A percentile compares a stretch with the other conserved stretches of the same genome.
Conservation (phyloP, 1,140 invertebrate genomes). For the Wasmannia auropunctata region DNA sequence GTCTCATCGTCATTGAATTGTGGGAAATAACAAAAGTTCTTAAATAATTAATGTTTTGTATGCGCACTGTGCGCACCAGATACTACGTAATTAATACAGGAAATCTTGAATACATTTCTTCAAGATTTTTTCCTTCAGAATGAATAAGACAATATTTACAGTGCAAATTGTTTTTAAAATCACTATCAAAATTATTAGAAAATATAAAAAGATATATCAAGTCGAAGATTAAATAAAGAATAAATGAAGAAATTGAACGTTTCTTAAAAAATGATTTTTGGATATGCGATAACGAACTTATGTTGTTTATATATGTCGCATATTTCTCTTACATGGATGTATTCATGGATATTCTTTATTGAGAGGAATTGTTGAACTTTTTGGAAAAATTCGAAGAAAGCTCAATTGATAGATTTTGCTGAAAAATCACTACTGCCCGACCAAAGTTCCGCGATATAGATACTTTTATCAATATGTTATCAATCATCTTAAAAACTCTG, state of each 20-base stretch:
- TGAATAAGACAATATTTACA: neutral
- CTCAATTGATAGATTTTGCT: conserved; percentile 15
- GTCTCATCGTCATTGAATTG: conserved; percentile 49
- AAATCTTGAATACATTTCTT: neutral
- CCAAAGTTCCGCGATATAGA: neutral
- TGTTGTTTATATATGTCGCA: neutral
- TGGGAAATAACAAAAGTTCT: neutral
- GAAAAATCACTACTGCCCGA: neutral
- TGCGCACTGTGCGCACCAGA: neutral
- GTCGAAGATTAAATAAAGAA: neutral
- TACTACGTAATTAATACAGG: neutral
- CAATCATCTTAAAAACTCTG: neutral
- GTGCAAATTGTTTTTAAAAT: neutral
- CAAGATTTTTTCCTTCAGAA: neutral
- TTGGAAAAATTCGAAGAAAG: neutral
- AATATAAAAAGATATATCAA: neutral
- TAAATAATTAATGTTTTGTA: conserved; percentile 6
- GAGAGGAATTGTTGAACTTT: neutral
- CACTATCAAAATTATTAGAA: neutral
- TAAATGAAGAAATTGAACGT: too few relatives aligned
- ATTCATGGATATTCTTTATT: neutral
- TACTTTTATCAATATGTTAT: neutral
- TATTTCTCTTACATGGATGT: neutral
- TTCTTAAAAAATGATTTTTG: too few relatives aligned
- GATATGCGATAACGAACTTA: neutral